phyloP scores from a whole-genome alignment of 2,797 vertebrate species.

The Acanthiza pusilla region DNA sequence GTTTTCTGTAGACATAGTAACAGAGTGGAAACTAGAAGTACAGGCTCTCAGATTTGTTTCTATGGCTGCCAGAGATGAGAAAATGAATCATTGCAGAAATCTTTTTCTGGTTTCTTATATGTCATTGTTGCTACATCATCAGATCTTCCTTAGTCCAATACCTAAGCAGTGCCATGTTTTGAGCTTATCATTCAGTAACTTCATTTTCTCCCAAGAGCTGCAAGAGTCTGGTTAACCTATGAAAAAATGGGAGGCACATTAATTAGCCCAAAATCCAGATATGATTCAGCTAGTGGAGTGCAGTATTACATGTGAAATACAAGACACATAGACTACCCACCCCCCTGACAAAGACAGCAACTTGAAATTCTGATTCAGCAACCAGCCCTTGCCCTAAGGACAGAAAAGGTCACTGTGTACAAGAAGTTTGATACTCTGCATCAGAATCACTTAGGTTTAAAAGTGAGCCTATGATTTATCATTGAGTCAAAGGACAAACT shows the following conservation, averaged over 20 bases:
- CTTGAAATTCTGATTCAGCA: not conserved
- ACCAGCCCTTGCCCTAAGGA: not conserved
- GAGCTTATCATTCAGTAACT: not conserved
- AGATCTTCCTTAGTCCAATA: not conserved
- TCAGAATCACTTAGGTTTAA: not conserved
- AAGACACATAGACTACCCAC: not conserved
- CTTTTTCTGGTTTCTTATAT: not conserved
- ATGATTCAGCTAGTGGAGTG: fast-evolving
- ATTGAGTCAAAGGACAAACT: not conserved
- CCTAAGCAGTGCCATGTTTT: fast-evolving
- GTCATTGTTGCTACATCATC: not conserved
- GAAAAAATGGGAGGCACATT: not conserved
- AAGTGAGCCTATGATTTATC: not conserved
- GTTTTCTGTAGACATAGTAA: not conserved
- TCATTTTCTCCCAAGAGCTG: not conserved
- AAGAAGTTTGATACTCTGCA: not conserved
- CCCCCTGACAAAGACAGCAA: not conserved
- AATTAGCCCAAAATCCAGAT: not conserved
- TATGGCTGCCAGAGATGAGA: not conserved
- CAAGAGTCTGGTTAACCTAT: not conserved
- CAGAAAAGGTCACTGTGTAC: not conserved
- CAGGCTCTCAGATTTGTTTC: not conserved
- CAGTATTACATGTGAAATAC: not conserved
- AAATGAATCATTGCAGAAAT: not conserved
- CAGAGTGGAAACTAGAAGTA: not conserved